Percentiles rank a stretch among this genome's conserved stretches.
Conservation (phyloP, 2,113 vertebrate genomes). For the Suricata suricatta region DNA sequence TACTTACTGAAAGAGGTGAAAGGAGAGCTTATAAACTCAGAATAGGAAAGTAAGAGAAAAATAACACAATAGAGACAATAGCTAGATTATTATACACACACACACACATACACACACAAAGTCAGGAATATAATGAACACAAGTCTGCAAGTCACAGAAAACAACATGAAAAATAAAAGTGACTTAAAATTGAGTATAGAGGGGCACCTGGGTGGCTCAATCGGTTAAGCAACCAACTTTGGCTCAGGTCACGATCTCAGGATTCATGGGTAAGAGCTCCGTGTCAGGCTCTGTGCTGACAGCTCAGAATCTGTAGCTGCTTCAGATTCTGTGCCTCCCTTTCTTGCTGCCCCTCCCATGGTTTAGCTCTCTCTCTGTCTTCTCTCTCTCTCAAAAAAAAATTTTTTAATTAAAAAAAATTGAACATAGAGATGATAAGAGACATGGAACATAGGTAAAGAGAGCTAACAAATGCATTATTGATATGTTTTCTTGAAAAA, state of each 20-base stretch:
- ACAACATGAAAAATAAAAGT: conserved; percentile 13
- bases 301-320: no score
- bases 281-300: no score
- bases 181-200: background rate
- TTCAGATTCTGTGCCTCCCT: no score
- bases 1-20: background rate
- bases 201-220: no score
- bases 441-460: background rate
- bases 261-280: no score
- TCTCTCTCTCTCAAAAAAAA: no score
- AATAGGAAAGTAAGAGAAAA: background rate
- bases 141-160: background rate
- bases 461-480: background rate
- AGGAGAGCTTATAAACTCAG: background rate
- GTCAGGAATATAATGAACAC: background rate
- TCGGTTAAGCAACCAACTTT: no score
- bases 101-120: background rate
- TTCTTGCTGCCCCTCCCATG: no score
- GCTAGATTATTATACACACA: background rate
- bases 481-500: background rate
- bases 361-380: no score
- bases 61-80: background rate
- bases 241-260: no score
- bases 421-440: background rate
- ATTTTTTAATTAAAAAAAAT: no score